Conservation (phyloP, 2,797 vertebrate genomes). For the Malacoraja senta region DNA sequence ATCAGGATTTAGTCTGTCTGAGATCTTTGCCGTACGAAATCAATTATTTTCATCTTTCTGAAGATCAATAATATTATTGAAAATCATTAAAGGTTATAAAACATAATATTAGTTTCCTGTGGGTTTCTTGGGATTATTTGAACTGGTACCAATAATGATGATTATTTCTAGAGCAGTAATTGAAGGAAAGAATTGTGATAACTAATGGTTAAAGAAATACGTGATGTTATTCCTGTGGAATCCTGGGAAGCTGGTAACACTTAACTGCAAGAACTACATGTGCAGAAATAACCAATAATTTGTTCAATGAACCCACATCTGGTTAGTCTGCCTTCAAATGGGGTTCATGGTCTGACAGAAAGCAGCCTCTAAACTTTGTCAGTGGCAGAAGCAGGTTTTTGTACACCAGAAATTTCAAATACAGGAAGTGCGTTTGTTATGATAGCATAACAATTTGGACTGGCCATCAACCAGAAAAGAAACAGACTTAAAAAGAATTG, state of each 20-base stretch:
- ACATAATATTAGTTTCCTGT: conserved; percentile 35
- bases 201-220: conserved; percentile 75
- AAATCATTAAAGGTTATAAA: not conserved
- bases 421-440: conserved; percentile 87
- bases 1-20: conserved; percentile 1
- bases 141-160: not conserved
- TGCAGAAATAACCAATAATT: conserved; percentile 83
- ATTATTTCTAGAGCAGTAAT: conserved; percentile 3
- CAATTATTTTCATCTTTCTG: not conserved
- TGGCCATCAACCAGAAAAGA: conserved; percentile 68
- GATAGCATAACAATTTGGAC: conserved; percentile 78
- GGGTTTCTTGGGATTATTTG: not conserved
- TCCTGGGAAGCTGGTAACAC: conserved; percentile 85
- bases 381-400: conserved; percentile 69
- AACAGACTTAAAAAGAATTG: conserved; percentile 63
- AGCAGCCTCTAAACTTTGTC: conserved; percentile 55
- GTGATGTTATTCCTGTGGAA: conserved; percentile 79
- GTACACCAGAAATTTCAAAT: conserved; percentile 82
- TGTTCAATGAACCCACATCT: conserved; percentile 88
- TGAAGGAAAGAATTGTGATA: conserved; percentile 67
- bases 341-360: conserved; percentile 76
- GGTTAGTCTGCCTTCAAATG: conserved; percentile 70
- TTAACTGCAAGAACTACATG: conserved; percentile 78
- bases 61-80: not conserved
- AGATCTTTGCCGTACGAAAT: not conserved